A percentile compares a stretch with the other conserved stretches of the same genome.
phyloP scores from a whole-genome alignment of 2,888 invertebrate species.

The Amorpha juglandis region DNA sequence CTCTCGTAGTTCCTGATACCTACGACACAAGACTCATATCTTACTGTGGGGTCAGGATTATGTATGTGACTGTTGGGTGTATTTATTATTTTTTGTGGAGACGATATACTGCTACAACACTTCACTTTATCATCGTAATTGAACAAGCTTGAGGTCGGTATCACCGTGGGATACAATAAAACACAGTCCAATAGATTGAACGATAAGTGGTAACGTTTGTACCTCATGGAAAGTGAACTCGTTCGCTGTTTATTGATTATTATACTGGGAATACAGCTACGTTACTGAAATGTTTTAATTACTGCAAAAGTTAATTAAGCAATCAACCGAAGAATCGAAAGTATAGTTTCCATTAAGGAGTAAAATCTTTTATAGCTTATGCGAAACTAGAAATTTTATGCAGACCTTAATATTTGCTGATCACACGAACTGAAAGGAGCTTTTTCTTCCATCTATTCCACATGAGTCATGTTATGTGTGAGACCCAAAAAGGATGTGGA shows the following conservation, averaged over 20 bases:
- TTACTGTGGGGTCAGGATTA: no score
- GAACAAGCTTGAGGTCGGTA: constrained; percentile 24
- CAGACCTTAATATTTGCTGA: no score
- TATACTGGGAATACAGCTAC: neutral
- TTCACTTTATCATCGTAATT: neutral
- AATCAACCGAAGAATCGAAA: neutral
- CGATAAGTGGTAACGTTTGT: neutral
- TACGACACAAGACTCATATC: no score
- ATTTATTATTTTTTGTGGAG: no score
- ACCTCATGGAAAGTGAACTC: constrained; percentile 2
- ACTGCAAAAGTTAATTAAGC: neutral
- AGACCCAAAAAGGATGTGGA: no score
- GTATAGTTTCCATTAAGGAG: neutral
- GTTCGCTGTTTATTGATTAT: neutral
- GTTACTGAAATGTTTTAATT: neutral
- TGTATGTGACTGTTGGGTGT: no score
- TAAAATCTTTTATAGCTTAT: no score
- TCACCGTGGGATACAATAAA: constrained; percentile 34
- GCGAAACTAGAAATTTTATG: no score
- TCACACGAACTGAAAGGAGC: no score
- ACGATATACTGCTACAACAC: neutral
- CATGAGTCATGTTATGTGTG: no score
- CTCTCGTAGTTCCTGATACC: no score
- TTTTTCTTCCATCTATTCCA: no score
- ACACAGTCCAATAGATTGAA: constrained; percentile 20